Percentiles rank a stretch among this genome's conserved stretches.
Evolutionary conservation across 2,797 vertebrate species (phyloP).

Genomic region (Neosilurus mollespiculum): DNA sequence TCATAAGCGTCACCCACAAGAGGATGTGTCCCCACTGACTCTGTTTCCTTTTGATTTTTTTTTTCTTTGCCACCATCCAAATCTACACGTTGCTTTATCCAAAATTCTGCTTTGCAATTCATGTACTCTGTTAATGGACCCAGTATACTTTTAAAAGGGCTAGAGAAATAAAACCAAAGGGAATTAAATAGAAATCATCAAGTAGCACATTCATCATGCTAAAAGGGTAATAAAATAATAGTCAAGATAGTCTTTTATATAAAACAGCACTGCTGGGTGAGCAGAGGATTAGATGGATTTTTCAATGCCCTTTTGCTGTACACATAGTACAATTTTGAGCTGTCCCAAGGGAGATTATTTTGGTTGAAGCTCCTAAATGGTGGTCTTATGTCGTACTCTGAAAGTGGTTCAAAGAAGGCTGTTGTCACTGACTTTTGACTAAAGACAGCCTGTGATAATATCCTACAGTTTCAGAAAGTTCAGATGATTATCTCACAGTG

Average conservation of each 20-base stretch:
- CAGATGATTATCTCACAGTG: too few species aligned
- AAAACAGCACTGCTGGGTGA: background rate
- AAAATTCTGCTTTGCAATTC: background rate
- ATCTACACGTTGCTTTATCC: background rate
- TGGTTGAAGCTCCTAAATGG: too few species aligned
- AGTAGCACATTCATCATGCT: background rate
- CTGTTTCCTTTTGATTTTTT: background rate
- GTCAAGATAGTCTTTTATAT: conserved; percentile 6
- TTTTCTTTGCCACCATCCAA: background rate
- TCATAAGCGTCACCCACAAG: background rate
- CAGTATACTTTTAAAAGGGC: background rate
- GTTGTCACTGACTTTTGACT: too few species aligned
- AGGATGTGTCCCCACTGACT: too few species aligned
- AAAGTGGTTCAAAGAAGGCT: too few species aligned
- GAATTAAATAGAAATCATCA: background rate
- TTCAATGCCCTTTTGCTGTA: background rate
- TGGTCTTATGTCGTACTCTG: too few species aligned
- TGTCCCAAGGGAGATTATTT: too few species aligned
- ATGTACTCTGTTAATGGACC: background rate
- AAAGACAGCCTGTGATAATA: too few species aligned
- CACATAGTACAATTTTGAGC: too few species aligned
- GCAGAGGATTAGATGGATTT: background rate
- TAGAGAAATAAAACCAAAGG: background rate
- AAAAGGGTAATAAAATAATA: background rate
- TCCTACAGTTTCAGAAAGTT: too few species aligned